phyloP scores from a whole-genome alignment of 2,888 invertebrate species.

The Silvanus unidentatus region DNA sequence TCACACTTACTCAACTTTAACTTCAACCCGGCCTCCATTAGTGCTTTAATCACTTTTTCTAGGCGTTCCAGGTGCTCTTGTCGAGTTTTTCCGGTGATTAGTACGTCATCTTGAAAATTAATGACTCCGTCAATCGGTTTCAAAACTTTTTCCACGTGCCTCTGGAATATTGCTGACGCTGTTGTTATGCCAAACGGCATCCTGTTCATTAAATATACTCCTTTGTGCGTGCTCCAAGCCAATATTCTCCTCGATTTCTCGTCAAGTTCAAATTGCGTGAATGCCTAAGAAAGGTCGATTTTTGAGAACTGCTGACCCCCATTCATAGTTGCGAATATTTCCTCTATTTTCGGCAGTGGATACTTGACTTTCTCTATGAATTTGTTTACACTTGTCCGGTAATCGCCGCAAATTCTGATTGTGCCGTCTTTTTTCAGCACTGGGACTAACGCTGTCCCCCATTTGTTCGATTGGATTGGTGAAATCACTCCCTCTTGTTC shows the following conservation, averaged over 20 bases:
- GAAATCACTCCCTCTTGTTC: conserved; percentile 15
- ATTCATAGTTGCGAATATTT: conserved; percentile 7
- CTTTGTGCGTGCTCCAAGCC: conserved; percentile 32
- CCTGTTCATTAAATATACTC: conserved; percentile 31
- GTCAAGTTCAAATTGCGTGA: conserved; percentile 31
- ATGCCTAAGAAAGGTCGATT: conserved; percentile 22
- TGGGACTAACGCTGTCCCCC: conserved; percentile 9
- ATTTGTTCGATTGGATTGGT: conserved; percentile 5
- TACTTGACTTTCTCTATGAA: conserved; percentile 6
- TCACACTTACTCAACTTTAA: conserved; percentile 29
- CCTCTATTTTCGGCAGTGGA: conserved; percentile 10
- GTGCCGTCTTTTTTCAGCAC: conserved; percentile 7
- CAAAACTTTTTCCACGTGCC: conserved; percentile 30
- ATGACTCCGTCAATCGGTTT: conserved; percentile 24
- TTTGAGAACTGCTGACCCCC: conserved; percentile 8
- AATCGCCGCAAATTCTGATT: conserved; percentile 12
- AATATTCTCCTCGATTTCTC: conserved; percentile 22
- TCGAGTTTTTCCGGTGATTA: conserved; percentile 23
- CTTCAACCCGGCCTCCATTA: conserved; percentile 22
- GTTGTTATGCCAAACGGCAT: conserved; percentile 34
- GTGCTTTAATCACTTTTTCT: conserved; percentile 19
- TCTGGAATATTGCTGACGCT: conserved; percentile 35
- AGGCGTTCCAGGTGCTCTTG: conserved; percentile 19
- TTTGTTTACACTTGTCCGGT: conserved; percentile 8
- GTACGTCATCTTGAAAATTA: conserved; percentile 30